Conservation (phyloP, 2,113 vertebrate species). For the Prionailurus viverrinus region DNA sequence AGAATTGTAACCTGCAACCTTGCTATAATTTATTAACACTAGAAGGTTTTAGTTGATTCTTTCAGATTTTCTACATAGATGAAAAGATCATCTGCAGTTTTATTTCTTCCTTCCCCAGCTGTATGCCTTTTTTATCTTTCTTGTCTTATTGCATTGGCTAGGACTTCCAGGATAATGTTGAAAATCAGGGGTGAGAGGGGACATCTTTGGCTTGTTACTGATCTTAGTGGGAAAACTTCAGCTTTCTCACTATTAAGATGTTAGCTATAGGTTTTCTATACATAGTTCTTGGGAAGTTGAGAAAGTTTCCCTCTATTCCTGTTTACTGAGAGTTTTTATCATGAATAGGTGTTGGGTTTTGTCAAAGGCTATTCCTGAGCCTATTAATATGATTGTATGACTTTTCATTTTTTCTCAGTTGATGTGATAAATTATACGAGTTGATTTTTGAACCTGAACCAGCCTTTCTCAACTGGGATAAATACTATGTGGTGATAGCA, state of each 20-base stretch:
- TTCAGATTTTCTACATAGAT: not conserved
- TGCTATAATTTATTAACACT: not conserved
- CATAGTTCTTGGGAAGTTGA: not conserved
- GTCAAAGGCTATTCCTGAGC: not conserved
- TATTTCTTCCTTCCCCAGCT: not conserved
- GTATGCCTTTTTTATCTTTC: not conserved
- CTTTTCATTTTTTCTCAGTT: not conserved
- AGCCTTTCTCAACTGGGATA: not conserved
- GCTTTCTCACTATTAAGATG: not conserved
- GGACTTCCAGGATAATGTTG: not conserved
- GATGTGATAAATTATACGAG: not conserved
- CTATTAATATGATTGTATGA: not conserved
- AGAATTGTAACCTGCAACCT: not conserved
- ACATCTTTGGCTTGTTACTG: not conserved
- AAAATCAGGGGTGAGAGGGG: not conserved
- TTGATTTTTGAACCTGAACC: not conserved
- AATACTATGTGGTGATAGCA: not conserved
- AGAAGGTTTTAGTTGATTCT: not conserved
- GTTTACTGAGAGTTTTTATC: not conserved
- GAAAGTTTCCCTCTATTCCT: not conserved
- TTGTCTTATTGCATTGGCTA: not conserved
- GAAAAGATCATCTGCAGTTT: not conserved
- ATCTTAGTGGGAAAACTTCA: not conserved
- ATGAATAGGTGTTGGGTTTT: not conserved
- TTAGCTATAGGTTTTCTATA: not conserved